Base-by-base conservation (phyloP, 2,888 invertebrate species). In the Germaria angustata region DNA sequence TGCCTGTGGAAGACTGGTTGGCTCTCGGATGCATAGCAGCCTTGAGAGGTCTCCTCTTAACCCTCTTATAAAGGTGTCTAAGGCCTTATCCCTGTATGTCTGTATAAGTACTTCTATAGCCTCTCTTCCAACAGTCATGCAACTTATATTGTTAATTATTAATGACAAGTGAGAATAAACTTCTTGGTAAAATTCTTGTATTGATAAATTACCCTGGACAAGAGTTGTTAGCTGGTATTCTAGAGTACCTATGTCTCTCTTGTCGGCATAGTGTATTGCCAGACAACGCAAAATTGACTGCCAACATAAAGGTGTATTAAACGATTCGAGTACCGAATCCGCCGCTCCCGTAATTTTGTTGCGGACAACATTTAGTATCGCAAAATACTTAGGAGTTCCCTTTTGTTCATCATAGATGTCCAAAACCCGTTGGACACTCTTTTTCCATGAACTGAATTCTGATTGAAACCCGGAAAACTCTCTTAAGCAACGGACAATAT, bases 1-100 rank as follows among this genome's bases (percentile, higher is more conserved):
- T 34, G 59, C 59, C 24, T 71, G 24, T 11, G 59, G 59, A 9
- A 72, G 13, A 20, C n/a, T 57, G 7, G 22, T 71, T 17, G 59
- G 59, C 13, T 55, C 49, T 13, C 36, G 34, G 4, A 72, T 51
- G 13, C 49, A 57, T 22, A 72, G 22, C 1, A 61, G 49, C 28
- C 15, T 57, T 7, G 68, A 53, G 7, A 68, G 39, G 4, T 68
- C 68, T 5, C 53, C 68, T 24, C 22, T 20, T 15, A 66, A 24
- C 7, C 69, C 69, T 13, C 71, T 32, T 15, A 72, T 24, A 8
- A 72, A 72, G 0, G 72, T 61, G 9, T 61, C 72, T 6, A 72
- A 17, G 3, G 72, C 72, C n/a, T 72, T 72, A 36, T 61, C 57
- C 32, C 71, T 11, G 20, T 71, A 57, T 11, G 71, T 57, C 5